Base-by-base conservation (phyloP, 2,113 vertebrate species). In the Sinocyclocheilus grahami region DNA sequence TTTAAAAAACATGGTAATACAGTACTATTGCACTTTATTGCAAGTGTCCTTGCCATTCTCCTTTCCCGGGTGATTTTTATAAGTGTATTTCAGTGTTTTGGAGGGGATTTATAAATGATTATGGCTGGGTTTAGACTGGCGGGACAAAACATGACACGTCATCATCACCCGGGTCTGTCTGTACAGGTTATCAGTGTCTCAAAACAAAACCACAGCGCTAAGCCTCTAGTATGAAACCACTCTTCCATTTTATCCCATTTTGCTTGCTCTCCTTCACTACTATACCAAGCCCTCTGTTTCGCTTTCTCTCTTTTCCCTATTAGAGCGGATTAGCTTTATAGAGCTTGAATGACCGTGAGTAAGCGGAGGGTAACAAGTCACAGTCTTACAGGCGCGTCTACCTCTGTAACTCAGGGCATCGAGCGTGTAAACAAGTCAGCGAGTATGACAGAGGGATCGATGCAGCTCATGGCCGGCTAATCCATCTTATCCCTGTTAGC, bases 261-360 rank as follows among this genome's bases (percentile, higher is more conserved):
- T 62, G 75, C 78, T 89, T 77, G 86, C 86, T 88, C 86, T n/a
- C 75, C 85, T 86, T 78, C 86, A 83, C 48, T 58, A 14, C 46
- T 33, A 55, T 13, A 46, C 37, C 37, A n/a, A 27, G 16, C 55
- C 24, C 83, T 65, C 48, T 27, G 13, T 33, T 63, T 42, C 55
- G 11, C 55, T 10, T 30, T 48, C 62, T 12, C 80, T 90, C 89
- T 93, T 94, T 92, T 91, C 89, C 94, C 91, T 92, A 95, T 95
- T 95, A 95, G 90, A 88, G 87, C 10, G 93, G 94, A 95, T 95
- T 95, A 95, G 92, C 92, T 95, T 83, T 92, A 85, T 90, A 92
- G 94, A 92, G 94, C 93, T 95, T 95, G 94, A 91, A 93, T 93
- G 94, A 92, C 93, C 93, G 90, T 91, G 88, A 89, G 92, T 91